A percentile compares a stretch with the other conserved stretches of the same genome.
These are phyloP conservation scores for Andrena hattorfiana DNA, from an alignment of 2,888 invertebrate genomes.

Conservation along the genomic window DNA sequence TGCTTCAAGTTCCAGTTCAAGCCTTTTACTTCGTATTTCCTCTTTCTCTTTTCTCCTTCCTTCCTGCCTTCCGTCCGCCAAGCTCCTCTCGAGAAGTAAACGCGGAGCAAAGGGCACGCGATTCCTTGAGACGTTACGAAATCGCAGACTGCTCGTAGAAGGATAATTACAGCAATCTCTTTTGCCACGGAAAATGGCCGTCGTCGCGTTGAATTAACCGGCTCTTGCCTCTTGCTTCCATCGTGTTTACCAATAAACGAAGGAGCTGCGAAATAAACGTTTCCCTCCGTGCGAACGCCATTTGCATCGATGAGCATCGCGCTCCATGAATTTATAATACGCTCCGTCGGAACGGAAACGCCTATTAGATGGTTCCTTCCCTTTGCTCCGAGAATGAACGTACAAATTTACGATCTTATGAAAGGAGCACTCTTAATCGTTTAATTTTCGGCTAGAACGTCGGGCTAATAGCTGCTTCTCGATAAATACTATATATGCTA, in stretches of 20 bases:
- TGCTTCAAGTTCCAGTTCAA: slow-evolving; percentile 4
- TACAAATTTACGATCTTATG: neutral
- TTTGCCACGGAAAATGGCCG: slow-evolving; percentile 53
- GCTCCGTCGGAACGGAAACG: neutral
- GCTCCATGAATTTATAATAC: slow-evolving; percentile 19
- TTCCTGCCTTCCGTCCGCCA: slow-evolving; percentile 1
- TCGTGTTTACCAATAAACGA: slow-evolving; percentile 50
- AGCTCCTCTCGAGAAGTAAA: neutral
- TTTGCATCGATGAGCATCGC: slow-evolving; percentile 29
- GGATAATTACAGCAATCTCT: slow-evolving; percentile 65
- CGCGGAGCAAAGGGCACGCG: slow-evolving; percentile 35
- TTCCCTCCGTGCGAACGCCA: neutral
- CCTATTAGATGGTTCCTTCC: neutral
- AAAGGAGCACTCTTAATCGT: no score
- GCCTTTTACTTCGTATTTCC: slow-evolving; percentile 15
- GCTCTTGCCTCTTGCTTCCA: neutral
- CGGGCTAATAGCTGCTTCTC: no score
- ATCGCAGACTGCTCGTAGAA: slow-evolving; percentile 57
- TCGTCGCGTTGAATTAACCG: slow-evolving; percentile 49
- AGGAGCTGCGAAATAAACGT: slow-evolving; percentile 38
- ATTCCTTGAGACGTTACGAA: slow-evolving; percentile 39
- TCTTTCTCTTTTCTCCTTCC: neutral
- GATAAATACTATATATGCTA: no score
- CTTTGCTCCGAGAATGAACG: neutral
- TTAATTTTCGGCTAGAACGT: no score